Evolutionary conservation across 23 tunicate genomes (phyloP), one percentile per base, ranked within the genome.

Genomic region (Ciona savignyi): DNA sequence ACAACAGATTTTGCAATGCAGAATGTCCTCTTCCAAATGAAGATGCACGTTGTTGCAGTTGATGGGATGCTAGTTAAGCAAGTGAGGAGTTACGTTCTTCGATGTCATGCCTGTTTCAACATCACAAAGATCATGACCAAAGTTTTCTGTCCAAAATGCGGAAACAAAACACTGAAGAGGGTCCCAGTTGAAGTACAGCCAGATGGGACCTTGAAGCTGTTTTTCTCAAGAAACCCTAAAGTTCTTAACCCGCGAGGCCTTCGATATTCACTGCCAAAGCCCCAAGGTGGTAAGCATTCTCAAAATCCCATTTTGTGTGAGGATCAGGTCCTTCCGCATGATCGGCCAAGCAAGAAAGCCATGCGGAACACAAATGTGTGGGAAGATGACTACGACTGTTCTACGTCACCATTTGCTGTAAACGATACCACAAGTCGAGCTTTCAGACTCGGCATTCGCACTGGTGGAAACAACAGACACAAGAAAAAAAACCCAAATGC

Each of bases 1-100:
- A 95, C 99, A 0, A 84, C 84, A n/a, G 99, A 95, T 63, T 95
- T 95, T 74, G 96, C 99, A 25, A 95, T 95, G 99, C 99, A 95
- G 73, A 95, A 95, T 71, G 96, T 95, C 24, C 66, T 95, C 24
- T 25, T 90, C 51, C 85, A 88, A 68, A 84, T 95, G 99, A 78
- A 87, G 15, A 42, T 95, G 24, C 31, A 93, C 4, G 66, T 86
- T 4, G 66, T 74, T 6, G 68, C 98, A 30, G 93, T 81, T 22
- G 94, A 86, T 32, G 93, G 98, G 19, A 81, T 81, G 82, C 26
- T 66, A 19, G 78, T 86, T 6, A 71, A 77, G 73, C 78, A 75
- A 1, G 70, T 72, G 0, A 70, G 95, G 25, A 82, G 78, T 25
- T 87, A 94, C 67, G 83, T 94, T 22, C 68, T 87, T 25, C 70